These are phyloP conservation scores for Collichthys lucidus DNA, from an alignment of 2,113 vertebrate genomes.

Conservation along the genomic window DNA sequence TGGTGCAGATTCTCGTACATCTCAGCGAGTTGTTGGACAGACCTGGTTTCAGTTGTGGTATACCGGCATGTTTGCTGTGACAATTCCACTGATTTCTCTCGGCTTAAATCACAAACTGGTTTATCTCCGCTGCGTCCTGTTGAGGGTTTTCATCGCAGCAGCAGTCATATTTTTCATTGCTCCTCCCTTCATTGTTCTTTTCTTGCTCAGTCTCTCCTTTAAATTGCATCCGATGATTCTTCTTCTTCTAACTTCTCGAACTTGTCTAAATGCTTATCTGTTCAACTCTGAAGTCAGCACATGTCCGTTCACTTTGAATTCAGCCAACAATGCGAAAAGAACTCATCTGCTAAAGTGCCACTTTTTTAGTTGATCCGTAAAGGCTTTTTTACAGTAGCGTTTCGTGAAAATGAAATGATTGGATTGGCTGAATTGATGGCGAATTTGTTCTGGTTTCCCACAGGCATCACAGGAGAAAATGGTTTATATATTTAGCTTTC, in stretches of 20 bases:
- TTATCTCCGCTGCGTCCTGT: background rate
- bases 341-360: background rate
- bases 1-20: too few species aligned
- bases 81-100: background rate
- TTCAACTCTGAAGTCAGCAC: background rate
- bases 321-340: background rate
- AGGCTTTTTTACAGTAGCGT: background rate
- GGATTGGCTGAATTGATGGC: conserved; percentile 17
- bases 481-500: background rate
- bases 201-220: conserved; percentile 1
- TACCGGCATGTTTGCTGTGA: background rate
- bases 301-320: conserved; percentile 14
- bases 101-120: background rate
- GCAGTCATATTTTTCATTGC: background rate
- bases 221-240: background rate
- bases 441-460: conserved; percentile 32
- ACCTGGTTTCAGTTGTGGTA: background rate
- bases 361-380: background rate
- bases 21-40: too few species aligned
- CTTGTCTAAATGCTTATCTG: conserved; percentile 6
- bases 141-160: conserved; percentile 10
- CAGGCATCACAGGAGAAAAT: background rate
- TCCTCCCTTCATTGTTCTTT: background rate
- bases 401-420: background rate
- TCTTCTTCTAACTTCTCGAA: background rate